Conservation (phyloP, 1,140 invertebrate species). For the Phortica variegata region DNA sequence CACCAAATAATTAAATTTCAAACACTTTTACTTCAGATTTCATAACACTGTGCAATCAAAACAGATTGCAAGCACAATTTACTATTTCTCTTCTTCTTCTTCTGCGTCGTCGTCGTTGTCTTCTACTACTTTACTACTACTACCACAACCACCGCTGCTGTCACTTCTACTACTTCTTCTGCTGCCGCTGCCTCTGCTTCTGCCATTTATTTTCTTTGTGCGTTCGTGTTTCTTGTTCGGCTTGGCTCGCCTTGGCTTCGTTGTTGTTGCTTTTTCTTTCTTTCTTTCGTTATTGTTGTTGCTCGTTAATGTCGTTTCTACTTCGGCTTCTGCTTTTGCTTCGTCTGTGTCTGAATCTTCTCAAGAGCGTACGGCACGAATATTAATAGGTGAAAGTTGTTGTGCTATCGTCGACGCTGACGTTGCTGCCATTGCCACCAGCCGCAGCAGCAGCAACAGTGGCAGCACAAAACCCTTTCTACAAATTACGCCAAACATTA, state of each 20-base stretch:
- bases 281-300: constrained; percentile 6
- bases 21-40: no score
- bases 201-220: neutral
- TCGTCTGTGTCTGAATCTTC: constrained; percentile 21
- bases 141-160: no score
- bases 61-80: no score
- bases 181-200: neutral
- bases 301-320: constrained; percentile 4
- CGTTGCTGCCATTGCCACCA: constrained; percentile 6
- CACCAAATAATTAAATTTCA: no score
- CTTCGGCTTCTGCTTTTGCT: constrained; percentile 19
- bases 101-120: no score
- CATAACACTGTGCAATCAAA: no score
- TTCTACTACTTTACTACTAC: no score
- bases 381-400: constrained; percentile 58
- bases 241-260: constrained; percentile 9
- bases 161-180: neutral
- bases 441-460: constrained; percentile 1
- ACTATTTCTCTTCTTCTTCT: no score
- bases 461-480: no score
- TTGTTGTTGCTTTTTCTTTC: constrained; percentile 35
- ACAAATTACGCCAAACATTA: no score
- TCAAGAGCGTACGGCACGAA: constrained; percentile 46
- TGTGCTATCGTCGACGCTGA: constrained; percentile 16
- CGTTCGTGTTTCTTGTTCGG: neutral